Evolutionary conservation across 64 coral and sea anemone species (phyloP), one percentile per base, ranked within the genome.

Genomic region (Stichodactyla mertensii): DNA sequence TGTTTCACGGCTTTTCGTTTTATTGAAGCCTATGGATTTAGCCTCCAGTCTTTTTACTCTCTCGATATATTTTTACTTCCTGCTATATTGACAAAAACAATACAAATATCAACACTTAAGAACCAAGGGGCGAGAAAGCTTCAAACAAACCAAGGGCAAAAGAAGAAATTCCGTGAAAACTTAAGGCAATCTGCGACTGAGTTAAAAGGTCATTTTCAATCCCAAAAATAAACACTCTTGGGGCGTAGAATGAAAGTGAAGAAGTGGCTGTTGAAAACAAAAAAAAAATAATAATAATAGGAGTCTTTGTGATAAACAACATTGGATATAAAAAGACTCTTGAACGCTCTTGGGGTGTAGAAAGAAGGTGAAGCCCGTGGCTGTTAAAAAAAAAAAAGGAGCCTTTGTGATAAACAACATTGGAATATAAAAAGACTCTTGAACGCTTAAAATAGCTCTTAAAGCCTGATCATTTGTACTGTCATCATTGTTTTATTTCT

Each of bases 1-100:
- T 45, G 36, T 45, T 45, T 45, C 36, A 45, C 36, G 36, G 36
- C 36, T 2, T 45, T 45, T 45, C 36, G 36, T 45, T 45, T 45
- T 45, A 45, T 45, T 45, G 36, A 45, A 45, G 36, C 36, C 36
- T 45, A 45, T 45, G 0, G 36, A 45, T 45, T 66, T 9, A n/a
- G 62, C 62, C 62, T 61, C 59, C 14, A 18, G 3, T 22, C 22
- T 66, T 59, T 66, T 66, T 22, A n/a, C 62, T 66, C 62, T 22
- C 62, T 64, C 19, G 13, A n/a, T 66, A 7, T n/a, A 18, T n/a
- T 7, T 20, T 66, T 66, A 66, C 62, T 66, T 66, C 62, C 62
- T 66, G 62, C 62, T 66, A n/a, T 66, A n/a, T 66, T 66, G 62
- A 66, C 62, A 66, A 66, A 45, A 66, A 66, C 62, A 66, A 66